A percentile compares a stretch with the other conserved stretches of the same genome.
Evolutionary conservation across 1,140 invertebrate species (phyloP).

Genomic region (Gonioctena quinquepunctata): DNA sequence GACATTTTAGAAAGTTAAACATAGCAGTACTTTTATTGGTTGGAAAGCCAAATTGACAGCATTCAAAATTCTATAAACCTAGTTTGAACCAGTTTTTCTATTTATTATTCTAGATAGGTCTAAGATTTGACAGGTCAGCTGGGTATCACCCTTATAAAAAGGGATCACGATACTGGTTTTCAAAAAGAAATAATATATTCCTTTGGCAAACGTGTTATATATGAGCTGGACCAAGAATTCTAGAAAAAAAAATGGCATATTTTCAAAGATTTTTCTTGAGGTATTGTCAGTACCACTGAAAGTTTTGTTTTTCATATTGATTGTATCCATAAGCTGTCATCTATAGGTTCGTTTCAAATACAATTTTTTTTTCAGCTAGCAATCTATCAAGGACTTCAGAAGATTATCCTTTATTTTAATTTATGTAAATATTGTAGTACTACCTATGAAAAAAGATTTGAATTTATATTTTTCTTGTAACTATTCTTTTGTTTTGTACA

Average conservation of each 20-base stretch:
- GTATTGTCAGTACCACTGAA: background rate
- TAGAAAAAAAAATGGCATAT: background rate
- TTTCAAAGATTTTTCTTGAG: background rate
- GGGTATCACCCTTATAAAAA: background rate
- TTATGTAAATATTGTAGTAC: conserved; percentile 21
- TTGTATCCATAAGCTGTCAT: background rate
- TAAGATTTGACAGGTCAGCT: background rate
- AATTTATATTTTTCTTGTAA: conserved; percentile 26
- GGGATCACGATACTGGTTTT: background rate
- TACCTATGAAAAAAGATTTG: background rate
- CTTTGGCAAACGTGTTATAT: too few species aligned
- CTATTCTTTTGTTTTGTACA: conserved; percentile 23
- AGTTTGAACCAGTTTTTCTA: background rate
- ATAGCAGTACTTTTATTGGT: background rate
- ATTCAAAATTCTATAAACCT: background rate
- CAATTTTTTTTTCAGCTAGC: background rate
- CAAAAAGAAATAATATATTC: background rate
- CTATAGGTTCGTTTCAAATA: too few species aligned
- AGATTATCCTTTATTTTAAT: conserved; percentile 19
- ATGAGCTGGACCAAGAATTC: background rate
- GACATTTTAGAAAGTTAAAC: background rate
- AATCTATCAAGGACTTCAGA: background rate
- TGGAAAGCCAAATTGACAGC: background rate
- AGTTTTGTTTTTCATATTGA: background rate
- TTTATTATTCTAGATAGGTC: background rate